Conservation (phyloP, 2,888 invertebrate species). For the Leptopilina drosophilae region DNA sequence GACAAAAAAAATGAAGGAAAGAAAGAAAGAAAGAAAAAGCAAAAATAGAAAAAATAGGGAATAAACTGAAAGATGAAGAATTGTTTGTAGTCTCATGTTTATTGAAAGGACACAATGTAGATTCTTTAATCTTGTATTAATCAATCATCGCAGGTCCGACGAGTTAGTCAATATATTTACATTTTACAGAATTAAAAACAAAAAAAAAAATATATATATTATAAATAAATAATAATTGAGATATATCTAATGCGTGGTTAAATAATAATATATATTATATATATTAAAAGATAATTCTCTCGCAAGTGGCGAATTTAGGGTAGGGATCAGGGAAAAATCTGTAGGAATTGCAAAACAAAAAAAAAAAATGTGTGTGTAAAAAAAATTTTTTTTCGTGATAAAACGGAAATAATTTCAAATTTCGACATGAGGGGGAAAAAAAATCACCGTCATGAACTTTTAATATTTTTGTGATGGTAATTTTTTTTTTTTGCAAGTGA, state of each 20-base stretch:
- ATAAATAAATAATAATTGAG: conserved; percentile 54
- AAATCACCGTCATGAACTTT: not conserved
- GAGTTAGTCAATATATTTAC: conserved; percentile 64
- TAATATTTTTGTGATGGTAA: conserved; percentile 43
- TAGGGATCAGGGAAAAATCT: conserved; percentile 65
- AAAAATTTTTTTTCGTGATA: not conserved
- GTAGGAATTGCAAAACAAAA: conserved; percentile 68
- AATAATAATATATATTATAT: conserved; percentile 50
- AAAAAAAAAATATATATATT: no score
- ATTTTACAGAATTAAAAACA: conserved; percentile 43
- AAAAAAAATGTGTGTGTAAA: not conserved
- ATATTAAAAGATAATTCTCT: conserved; percentile 56
- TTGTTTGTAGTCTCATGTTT: conserved; percentile 18
- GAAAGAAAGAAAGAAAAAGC: not conserved
- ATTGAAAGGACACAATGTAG: conserved; percentile 55
- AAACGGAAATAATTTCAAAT: not conserved
- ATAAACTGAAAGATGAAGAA: conserved; percentile 3
- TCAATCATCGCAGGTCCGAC: conserved; percentile 68
- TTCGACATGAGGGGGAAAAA: conserved; percentile 49
- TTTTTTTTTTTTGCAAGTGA: conserved; percentile 58
- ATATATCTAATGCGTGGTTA: conserved; percentile 53
- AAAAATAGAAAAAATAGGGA: not conserved
- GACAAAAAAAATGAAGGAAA: not conserved
- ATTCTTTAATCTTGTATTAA: conserved; percentile 68
- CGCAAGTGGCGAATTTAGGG: conserved; percentile 60